Base-by-base conservation (phyloP, 2,888 invertebrate genomes). In the Drosophila aldrichi region DNA sequence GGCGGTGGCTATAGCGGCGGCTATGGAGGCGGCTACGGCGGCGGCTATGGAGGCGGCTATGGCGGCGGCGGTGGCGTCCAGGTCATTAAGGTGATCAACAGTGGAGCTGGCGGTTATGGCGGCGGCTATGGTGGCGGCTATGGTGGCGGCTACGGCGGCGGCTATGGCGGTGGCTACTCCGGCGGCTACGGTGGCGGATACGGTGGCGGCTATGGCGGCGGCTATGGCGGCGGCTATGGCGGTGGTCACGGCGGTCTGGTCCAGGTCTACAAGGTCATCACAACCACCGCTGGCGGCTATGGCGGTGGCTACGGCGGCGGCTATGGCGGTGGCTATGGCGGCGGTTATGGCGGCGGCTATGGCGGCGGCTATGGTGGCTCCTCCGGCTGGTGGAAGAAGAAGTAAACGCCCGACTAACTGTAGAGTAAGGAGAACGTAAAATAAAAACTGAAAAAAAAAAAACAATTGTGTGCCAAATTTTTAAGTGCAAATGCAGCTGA, bases 331-430 rank as follows among this genome's bases (percentile, higher is more conserved):
- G 46, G 59, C 25, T 63, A 68, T 10, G 64, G 80, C 1, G 60
- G 70, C 9, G 63, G 57, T 8, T 69, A 74, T 7, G 70, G 77
- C 4, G 55, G 62, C 14, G 63, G 61, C 6, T 29, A 48, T 6
- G 48, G 48, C 10, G 48, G 46, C 14, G 79, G 67, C 41, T 65
- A 80, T 7, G 73, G 75, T 22, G 58, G 61, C 20, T 49, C 59
- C 55, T 87, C 83, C 63, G 84, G 84, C 54, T 85, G 85, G 85
- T 85, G 85, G 88, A 87, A 88, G 69, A 86, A 88, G 66, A 89
- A 86, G 54, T 86, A 76, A 75, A n/a, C 70, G 25, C 44, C 63
- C 6, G 29, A 52, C 10, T 3, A 40, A 54, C 56, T 43, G 14
- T 43, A 56, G 25, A 46, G 36, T 65, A 52, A 46, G 29, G 54